These are phyloP conservation scores for Poeciliopsis turrubarensis DNA, from an alignment of 2,113 vertebrate genomes.

Conservation along the genomic window DNA sequence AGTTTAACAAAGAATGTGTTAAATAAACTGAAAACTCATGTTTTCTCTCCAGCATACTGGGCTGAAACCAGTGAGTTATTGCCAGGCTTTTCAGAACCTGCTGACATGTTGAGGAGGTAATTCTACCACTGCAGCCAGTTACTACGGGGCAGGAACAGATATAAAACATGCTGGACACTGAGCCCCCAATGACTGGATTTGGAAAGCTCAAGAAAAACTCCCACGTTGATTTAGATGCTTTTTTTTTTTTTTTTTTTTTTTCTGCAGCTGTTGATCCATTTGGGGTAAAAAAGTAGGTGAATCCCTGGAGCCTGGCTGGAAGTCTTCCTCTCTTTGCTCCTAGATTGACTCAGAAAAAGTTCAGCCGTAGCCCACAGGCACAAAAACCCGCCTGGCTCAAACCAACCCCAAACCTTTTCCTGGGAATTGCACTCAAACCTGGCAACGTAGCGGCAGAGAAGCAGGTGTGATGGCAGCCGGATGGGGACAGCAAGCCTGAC, in stretches of 20 bases:
- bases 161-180: neutral
- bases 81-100: neutral
- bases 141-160: neutral
- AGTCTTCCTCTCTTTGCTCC: neutral
- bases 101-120: neutral
- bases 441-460: slow-evolving; percentile 26
- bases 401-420: neutral
- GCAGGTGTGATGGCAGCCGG: slow-evolving; percentile 58
- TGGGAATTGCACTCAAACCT: neutral
- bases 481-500: neutral
- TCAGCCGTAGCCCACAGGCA: neutral
- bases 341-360: neutral
- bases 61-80: neutral
- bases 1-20: too few relatives aligned
- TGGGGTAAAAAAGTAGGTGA: neutral
- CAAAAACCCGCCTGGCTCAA: neutral
- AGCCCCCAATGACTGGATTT: neutral
- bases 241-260: neutral
- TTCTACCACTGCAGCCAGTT: neutral
- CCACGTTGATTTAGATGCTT: neutral
- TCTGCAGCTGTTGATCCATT: neutral
- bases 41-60: neutral
- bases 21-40: neutral
- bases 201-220: neutral
- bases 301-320: neutral